Percentiles rank a stretch among this genome's conserved stretches.
Evolutionary conservation across 1,140 invertebrate species (phyloP).

Genomic region (Nylanderia fulva): DNA sequence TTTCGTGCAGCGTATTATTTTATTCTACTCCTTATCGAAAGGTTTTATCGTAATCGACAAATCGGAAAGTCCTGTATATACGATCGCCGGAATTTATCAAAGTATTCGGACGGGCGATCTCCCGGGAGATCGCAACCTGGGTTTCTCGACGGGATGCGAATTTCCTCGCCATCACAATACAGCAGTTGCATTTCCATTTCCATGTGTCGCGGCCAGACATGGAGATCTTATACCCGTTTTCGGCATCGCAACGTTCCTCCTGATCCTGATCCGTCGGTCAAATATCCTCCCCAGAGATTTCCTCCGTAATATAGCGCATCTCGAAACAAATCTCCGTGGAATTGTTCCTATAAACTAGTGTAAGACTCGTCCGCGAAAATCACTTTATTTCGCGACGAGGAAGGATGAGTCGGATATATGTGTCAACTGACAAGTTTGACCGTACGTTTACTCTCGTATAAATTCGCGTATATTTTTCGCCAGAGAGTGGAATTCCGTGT

Average conservation of each 20-base stretch:
- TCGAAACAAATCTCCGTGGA: slow-evolving; percentile 30
- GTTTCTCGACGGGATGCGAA: background rate
- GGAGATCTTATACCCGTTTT: slow-evolving; percentile 9
- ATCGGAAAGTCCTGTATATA: background rate
- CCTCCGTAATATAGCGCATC: background rate
- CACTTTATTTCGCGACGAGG: slow-evolving; percentile 18
- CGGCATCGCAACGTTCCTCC: background rate
- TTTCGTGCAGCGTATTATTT: background rate
- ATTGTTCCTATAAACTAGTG: slow-evolving; percentile 26
- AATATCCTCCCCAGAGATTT: background rate
- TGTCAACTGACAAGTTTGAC: background rate
- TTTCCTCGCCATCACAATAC: background rate
- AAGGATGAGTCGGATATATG: background rate
- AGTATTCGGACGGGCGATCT: slow-evolving; percentile 22
- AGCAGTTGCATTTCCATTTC: slow-evolving; percentile 32
- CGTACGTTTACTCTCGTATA: slow-evolving; percentile 28
- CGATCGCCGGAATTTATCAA: slow-evolving; percentile 10
- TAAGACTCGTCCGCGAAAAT: slow-evolving; percentile 24
- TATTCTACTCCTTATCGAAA: background rate
- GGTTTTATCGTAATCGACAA: background rate
- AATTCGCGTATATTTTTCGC: background rate
- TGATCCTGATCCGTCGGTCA: background rate
- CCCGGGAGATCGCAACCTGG: background rate
- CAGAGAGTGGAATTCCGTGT: background rate
- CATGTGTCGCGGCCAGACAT: slow-evolving; percentile 1